A percentile compares a stretch with the other conserved stretches of the same genome.
phyloP scores from a whole-genome alignment of 2,888 invertebrate species.

The Heliconius ismenius region DNA sequence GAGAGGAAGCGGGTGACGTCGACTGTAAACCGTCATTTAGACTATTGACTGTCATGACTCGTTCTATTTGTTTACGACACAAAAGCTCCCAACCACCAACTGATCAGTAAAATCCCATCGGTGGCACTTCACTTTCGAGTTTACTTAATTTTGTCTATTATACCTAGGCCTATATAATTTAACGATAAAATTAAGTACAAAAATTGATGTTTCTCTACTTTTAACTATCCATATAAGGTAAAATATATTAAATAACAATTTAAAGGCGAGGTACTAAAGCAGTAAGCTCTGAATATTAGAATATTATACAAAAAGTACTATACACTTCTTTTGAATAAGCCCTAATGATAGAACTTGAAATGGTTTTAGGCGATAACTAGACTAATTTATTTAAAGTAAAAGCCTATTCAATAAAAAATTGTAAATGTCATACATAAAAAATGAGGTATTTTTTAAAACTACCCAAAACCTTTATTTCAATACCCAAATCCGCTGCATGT shows the following conservation, averaged over 20 bases:
- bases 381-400: background rate
- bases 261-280: background rate
- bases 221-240: background rate
- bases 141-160: background rate
- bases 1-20: conserved; percentile 79
- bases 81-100: conserved; percentile 50
- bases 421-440: background rate
- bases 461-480: background rate
- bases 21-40: conserved; percentile 69
- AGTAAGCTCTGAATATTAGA: background rate
- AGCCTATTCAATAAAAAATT: background rate
- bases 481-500: background rate
- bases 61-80: conserved; percentile 63
- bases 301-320: background rate
- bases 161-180: background rate
- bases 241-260: background rate
- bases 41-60: conserved; percentile 65
- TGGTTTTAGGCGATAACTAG: too few species aligned
- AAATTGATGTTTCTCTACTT: background rate
- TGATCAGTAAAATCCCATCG: conserved; percentile 38
- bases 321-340: background rate
- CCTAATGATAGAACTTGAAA: too few species aligned
- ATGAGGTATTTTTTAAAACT: background rate
- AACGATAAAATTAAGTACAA: background rate
- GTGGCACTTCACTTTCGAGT: background rate